Evolutionary conservation across 2,113 vertebrate species (phyloP), one percentile per base, ranked within the genome.

Genomic region (Chionomys nivalis): DNA sequence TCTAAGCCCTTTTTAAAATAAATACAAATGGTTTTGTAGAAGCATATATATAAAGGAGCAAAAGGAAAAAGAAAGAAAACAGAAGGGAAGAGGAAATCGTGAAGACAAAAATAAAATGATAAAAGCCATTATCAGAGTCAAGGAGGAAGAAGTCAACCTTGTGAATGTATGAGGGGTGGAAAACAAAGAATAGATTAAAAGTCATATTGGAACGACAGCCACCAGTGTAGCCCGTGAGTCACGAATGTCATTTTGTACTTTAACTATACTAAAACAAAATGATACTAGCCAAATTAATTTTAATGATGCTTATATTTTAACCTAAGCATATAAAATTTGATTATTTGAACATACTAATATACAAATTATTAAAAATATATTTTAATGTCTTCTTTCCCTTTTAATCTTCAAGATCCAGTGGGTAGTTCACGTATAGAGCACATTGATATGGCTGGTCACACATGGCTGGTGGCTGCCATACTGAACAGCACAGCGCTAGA

Each of bases 1-100:
- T 58, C n/a, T 81, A 89, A 90, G 89, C 42, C 55, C 17, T 49
- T 47, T 82, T 65, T 85, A 89, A 93, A 92, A 70, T 73, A 87
- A 90, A 31, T 39, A 7, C 4, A 68, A 72, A 26, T n/a, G 49
- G 65, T 39, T 93, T n/a, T 93, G 7, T 85, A 75, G 88, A 91
- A 73, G 44, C 58, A 86, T n/a, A 81, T 76, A 82, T 12, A 65
- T 78, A 39, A 89, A 94, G 85, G 89, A 86, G 82, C 16, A 86
- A 68, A 33, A 82, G 73, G 68, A 36, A 44, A 86, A 61, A 21
- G n/a, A 95, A 94, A 89, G 5, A 42, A 16, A 79, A 55, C 42
- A 73, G n/a, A 17, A 19, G 85, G 79, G 52, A 66, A 87, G 93
- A 92, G 28, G 36, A 75, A 68, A 76, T 31, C 61, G 2, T 83